Base-by-base conservation (phyloP, 2,797 vertebrate species). In the Arctocebus calabarensis region DNA sequence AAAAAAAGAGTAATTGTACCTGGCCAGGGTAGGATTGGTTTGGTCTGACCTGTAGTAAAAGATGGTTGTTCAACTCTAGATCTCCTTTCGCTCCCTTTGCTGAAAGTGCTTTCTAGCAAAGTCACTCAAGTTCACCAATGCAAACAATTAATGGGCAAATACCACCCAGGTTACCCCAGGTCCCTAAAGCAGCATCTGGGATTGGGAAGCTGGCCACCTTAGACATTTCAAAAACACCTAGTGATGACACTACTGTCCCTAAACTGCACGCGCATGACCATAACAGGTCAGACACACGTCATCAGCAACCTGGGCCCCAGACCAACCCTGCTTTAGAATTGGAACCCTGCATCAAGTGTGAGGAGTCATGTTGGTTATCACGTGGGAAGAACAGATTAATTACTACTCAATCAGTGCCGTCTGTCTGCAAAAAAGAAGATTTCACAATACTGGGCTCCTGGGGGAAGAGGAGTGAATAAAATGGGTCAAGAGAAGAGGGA, bases 401-500 rank as follows among this genome's bases (percentile, higher is more conserved):
- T 84, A 71, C 48, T 43, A 71, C 45, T 57, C 64, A 83, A 40
- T 74, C 79, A 85, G 32, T n/a, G 48, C 12, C 62, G 68, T 84
- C 79, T 79, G 32, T 94, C 88, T 81, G 40, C 25, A 45, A 89
- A 74, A 93, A 22, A 40, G 32, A 43, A 84, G 55, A 78, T 43
- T 94, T 90, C 84, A 78, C 68, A 77, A 55, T 19, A 74, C 22
- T 62, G 27, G 55, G 55, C 74, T 91, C 55, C 78, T 20, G 14
- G 84, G 34, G 55, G 40, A 23, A 59, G 70, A 52, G 64, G 17
- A 29, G 20, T 43, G 64, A 79, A 68, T 27, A 62, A 85, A 84
- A 48, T 9, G 32, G n/a, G 37, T 20, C 48, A 48, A 45, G 52
- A 94, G 75, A 78, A 84, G 40, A 1, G 37, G 29, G 48, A 23